Evolutionary conservation across 2,113 vertebrate genomes (phyloP).

Genomic region (Tychaedon coryphoeus): DNA sequence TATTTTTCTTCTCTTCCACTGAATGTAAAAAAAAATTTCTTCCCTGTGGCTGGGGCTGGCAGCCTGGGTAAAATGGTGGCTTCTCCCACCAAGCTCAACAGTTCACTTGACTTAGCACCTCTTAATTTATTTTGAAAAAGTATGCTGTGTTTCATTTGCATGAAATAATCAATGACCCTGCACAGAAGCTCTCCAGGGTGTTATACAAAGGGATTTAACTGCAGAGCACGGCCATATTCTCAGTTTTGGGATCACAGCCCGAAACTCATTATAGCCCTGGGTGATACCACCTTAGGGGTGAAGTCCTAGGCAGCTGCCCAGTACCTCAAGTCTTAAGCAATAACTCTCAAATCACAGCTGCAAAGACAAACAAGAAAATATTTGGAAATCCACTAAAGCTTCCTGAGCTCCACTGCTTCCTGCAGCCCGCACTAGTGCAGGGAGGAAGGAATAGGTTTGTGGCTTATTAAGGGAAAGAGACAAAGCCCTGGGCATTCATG

Average conservation of each 20-base stretch:
- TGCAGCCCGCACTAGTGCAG: not conserved
- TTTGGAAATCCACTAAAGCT: not conserved
- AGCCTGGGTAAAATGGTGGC: not conserved
- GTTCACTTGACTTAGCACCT: not conserved
- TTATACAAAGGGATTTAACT: not conserved
- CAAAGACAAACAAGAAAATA: not conserved
- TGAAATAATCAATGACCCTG: not conserved
- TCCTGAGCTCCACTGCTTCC: not conserved
- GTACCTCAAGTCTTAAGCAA: not conserved
- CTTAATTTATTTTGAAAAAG: not conserved
- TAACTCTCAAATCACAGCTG: not conserved
- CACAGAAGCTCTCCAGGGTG: not conserved
- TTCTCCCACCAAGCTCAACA: not conserved
- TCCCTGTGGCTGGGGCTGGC: not conserved
- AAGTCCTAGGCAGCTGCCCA: not conserved
- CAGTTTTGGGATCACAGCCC: not conserved
- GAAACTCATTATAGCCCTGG: not conserved
- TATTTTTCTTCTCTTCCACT: not conserved
- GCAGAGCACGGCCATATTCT: not conserved
- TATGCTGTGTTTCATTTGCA: not conserved
- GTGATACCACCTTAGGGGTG: not conserved
- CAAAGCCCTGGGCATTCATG: constrained; percentile 56
- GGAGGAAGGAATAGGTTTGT: not conserved
- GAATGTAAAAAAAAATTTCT: not conserved
- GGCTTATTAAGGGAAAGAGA: not conserved